Base-by-base conservation (phyloP, 2,888 invertebrate genomes). In the Sturmia bella region DNA sequence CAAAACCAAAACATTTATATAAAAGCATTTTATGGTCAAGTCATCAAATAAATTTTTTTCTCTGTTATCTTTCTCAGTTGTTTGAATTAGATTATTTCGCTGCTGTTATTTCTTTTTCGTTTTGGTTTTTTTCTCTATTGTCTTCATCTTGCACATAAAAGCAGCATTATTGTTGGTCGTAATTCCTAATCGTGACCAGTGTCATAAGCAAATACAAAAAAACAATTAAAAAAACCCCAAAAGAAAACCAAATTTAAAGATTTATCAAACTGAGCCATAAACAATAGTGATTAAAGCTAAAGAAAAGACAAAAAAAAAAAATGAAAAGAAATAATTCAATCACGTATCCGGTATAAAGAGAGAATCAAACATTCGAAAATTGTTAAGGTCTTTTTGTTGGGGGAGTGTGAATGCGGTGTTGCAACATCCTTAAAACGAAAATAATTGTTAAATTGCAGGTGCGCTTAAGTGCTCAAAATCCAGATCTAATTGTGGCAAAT, bases 401-500 rank as follows among this genome's bases (percentile, higher is more conserved):
- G 15, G 3, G 9, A 61, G 24, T 19, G 27, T 3, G 27, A 27
- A 27, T 27, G 27, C 27, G 27, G 39, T 79, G 79, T 74, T 69
- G 79, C 79, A 74, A 79, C 48, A 73, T 72, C 70, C 70, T 52
- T 70, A 41, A 57, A 56, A 27, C 17, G 24, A n/a, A 17, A 52
- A 39, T 45, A 64, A 21, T 70, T 56, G 37, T 3, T 32, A 13
- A 15, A 21, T 37, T 39, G 13, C 27, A 43, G 37, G 5, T 48
- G 32, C 13, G 39, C 64, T 32, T 45, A 24, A 56, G 6, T 27
- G 6, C 3, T 27, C 27, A 27, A 27, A 27, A 4, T 6, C 3
- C 3, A 27, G 27, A 27, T 27, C 27, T 27, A 6, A 6, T 27
- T 27, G 27, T 27, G 6, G 27, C 6, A 27, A 27, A 4, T 27